Base-by-base conservation (phyloP, 1,140 invertebrate species). In the Lethocerus indicus region DNA sequence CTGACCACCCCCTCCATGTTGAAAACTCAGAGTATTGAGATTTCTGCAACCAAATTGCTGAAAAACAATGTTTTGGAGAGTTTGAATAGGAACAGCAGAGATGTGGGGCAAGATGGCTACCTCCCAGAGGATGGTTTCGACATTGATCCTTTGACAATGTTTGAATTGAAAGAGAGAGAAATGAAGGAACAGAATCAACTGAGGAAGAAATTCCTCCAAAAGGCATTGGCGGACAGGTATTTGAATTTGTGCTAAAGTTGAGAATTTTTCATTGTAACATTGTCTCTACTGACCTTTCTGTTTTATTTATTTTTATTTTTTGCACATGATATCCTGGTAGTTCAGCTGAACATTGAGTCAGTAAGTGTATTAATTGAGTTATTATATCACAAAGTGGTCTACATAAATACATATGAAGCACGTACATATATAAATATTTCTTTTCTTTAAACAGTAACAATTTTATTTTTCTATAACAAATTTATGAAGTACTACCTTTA, bases 141-240 rank as follows among this genome's bases (percentile, higher is more conserved):
- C 6, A 16, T 40, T 16, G 21, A 16, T 40, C 5, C 16, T 5
- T 16, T 40, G 5, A 20, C n/a, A 40, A 16, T 16, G 16, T 40
- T 40, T 16, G n/a, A 40, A 40, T n/a, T 16, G 37, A 40, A 40
- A 40, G n/a, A 40, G 21, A 40, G 21, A 16, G 37, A 7, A 5
- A 40, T 40, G 37, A 20, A 40, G 21, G 37, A 40, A 40, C 37
- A 40, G 37, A 40, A 40, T 16, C 37, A 20, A 9, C n/a, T 40
- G 37, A 40, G 16, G n/a, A 40, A 40, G 16, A 20, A 40, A 40
- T 20, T 40, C 21, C 37, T 40, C 7, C 37, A 40, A 20, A 40
- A 16, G 21, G 37, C 37, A 40, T 20, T 40, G 5, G n/a, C 37
- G 6, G 37, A 40, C 16, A 40, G 37, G 37, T 40, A 16, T n/a